Conservation (phyloP, 2,797 vertebrate genomes). For the Amazona finschi region DNA sequence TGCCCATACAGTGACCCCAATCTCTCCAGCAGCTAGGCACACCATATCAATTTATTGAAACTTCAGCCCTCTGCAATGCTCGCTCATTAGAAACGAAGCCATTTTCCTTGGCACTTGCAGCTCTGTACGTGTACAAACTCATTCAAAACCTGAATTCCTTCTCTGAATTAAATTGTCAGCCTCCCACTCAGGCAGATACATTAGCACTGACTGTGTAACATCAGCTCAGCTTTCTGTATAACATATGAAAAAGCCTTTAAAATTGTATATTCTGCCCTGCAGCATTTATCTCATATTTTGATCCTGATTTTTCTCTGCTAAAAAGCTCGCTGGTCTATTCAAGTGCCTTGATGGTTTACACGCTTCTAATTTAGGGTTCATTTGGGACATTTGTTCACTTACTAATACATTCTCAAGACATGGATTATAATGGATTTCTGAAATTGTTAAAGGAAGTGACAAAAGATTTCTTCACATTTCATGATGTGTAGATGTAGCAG, state of each 20-base stretch:
- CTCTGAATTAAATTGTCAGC: slow-evolving; percentile 49
- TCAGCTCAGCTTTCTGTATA: slow-evolving; percentile 21
- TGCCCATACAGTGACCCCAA: fast-evolving
- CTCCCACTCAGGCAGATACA: slow-evolving; percentile 42
- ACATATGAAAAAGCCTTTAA: slow-evolving; percentile 46
- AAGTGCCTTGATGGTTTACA: neutral
- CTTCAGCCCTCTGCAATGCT: neutral
- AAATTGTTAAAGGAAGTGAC: neutral
- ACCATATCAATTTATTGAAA: neutral
- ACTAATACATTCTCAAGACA: neutral
- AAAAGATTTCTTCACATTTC: slow-evolving; percentile 1
- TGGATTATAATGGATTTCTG: neutral
- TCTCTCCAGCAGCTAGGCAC: neutral
- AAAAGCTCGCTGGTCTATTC: slow-evolving; percentile 25
- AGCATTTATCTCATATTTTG: slow-evolving; percentile 50
- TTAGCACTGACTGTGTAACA: slow-evolving; percentile 46
- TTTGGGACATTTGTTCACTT: slow-evolving; percentile 26
- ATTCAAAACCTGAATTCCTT: slow-evolving; percentile 30
- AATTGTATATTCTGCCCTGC: slow-evolving; percentile 50
- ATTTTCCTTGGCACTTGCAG: neutral
- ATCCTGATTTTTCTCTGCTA: slow-evolving; percentile 15
- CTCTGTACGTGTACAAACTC: neutral
- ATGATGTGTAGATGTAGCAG: neutral
- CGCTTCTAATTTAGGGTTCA: slow-evolving; percentile 28
- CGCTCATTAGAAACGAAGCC: neutral